These are phyloP conservation scores for Antheraea assamensis DNA, from an alignment of 2,888 invertebrate species.

Conservation along the genomic window DNA sequence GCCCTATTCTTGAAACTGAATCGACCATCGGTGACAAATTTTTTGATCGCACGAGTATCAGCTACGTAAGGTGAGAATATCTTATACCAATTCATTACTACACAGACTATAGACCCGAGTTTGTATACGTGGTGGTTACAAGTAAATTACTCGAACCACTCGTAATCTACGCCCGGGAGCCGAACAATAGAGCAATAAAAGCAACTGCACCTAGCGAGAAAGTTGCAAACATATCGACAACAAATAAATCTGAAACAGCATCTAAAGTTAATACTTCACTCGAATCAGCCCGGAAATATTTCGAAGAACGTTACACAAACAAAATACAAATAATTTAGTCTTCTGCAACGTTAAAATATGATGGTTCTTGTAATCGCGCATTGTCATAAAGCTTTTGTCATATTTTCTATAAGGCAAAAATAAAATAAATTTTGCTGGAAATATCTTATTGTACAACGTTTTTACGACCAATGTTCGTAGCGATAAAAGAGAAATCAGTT, in stretches of 20 bases:
- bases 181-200: slow-evolving; percentile 79
- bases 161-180: slow-evolving; percentile 60
- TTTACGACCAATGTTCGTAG: slow-evolving; percentile 1
- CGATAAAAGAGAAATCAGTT: slow-evolving; percentile 22
- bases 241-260: slow-evolving; percentile 71
- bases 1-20: background rate
- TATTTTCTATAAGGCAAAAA: slow-evolving; percentile 3
- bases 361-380: slow-evolving; percentile 7
- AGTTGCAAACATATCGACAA: slow-evolving; percentile 71
- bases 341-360: slow-evolving; percentile 36
- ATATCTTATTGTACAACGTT: slow-evolving; percentile 28
- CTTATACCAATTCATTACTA: slow-evolving; percentile 57
- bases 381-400: slow-evolving; percentile 9
- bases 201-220: slow-evolving; percentile 64
- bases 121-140: slow-evolving; percentile 59
- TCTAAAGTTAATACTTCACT: slow-evolving; percentile 50
- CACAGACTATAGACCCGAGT: slow-evolving; percentile 53
- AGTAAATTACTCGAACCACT: slow-evolving; percentile 65
- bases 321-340: slow-evolving; percentile 56
- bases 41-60: background rate
- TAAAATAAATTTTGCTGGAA: slow-evolving; percentile 45
- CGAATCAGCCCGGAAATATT: slow-evolving; percentile 49
- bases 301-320: slow-evolving; percentile 46
- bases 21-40: background rate
- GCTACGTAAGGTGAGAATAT: background rate